These are phyloP conservation scores for Decapterus maruadsi DNA, from an alignment of 2,797 vertebrate species.

Conservation along the genomic window DNA sequence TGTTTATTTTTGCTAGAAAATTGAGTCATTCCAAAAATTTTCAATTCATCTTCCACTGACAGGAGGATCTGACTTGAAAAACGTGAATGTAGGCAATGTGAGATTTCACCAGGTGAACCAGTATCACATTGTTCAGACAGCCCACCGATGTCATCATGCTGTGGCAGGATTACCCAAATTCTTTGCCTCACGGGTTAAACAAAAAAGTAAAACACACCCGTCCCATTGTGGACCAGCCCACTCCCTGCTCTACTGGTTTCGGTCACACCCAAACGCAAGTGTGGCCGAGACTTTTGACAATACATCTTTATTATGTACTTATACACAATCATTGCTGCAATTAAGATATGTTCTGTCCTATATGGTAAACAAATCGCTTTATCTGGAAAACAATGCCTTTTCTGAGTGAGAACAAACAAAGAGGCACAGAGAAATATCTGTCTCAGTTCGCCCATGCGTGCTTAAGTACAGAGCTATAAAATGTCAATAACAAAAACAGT, in stretches of 20 bases:
- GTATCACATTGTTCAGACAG: too few relatives aligned
- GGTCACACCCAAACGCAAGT: conserved; percentile 33
- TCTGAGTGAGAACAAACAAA: background rate
- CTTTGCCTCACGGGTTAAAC: background rate
- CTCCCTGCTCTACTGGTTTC: conserved; percentile 38
- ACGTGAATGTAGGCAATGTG: too few relatives aligned
- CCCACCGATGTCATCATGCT: background rate
- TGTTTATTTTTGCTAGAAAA: too few relatives aligned
- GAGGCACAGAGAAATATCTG: background rate
- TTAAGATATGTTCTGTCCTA: background rate
- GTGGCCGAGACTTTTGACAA: background rate
- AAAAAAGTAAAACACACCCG: background rate
- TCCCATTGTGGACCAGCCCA: background rate
- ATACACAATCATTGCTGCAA: background rate
- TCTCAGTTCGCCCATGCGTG: background rate
- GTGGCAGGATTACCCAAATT: background rate
- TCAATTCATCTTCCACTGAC: background rate
- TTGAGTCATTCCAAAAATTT: background rate
- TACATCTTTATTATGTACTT: background rate
- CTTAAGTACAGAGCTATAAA: background rate
- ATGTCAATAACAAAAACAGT: background rate
- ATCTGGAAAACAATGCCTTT: background rate
- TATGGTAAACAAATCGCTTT: background rate
- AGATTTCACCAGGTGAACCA: background rate
- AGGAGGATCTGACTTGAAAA: too few relatives aligned